Percentiles rank a stretch among this genome's conserved stretches.
Evolutionary conservation across 2,113 vertebrate species (phyloP).

Genomic region (Epinephelus lanceolatus): DNA sequence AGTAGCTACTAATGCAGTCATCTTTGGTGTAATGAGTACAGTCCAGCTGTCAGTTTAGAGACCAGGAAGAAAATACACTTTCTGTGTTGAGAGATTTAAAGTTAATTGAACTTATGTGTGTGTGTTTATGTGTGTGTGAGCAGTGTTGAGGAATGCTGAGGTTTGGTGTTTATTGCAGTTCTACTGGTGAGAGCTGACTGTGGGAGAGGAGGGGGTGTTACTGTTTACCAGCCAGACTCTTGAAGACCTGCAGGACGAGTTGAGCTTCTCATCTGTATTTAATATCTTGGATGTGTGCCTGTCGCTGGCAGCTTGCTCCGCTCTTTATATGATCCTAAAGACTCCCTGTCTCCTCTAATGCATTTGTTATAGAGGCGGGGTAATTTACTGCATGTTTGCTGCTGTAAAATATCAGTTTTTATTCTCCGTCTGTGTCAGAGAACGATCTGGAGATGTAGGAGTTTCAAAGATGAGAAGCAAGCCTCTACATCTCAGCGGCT

Average conservation of each 20-base stretch:
- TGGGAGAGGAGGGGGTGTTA: slow-evolving; percentile 57
- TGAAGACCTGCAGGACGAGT: slow-evolving; percentile 55
- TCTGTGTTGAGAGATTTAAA: slow-evolving; percentile 20
- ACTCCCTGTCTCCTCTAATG: slow-evolving; percentile 18
- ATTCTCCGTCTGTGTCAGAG: slow-evolving; percentile 13
- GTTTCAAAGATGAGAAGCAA: slow-evolving; percentile 8
- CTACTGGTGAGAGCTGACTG: slow-evolving; percentile 65
- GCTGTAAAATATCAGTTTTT: slow-evolving; percentile 31
- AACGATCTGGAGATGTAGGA: neutral
- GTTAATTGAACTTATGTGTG: slow-evolving; percentile 30
- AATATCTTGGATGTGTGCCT: slow-evolving; percentile 34
- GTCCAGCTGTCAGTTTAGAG: slow-evolving; percentile 6
- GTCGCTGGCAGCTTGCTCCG: slow-evolving; percentile 28
- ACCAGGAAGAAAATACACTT: slow-evolving; percentile 16
- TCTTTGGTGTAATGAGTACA: slow-evolving; percentile 6
- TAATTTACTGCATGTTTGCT: slow-evolving; percentile 28
- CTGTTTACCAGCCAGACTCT: slow-evolving; percentile 39
- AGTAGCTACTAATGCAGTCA: slow-evolving; percentile 5
- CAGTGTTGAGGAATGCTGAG: slow-evolving; percentile 69
- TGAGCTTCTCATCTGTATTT: slow-evolving; percentile 52
- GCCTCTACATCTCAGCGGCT: neutral
- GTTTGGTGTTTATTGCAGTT: slow-evolving; percentile 74
- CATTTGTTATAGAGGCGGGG: neutral
- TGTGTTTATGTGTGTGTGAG: slow-evolving; percentile 45
- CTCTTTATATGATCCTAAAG: slow-evolving; percentile 14